Evolutionary conservation across 1,140 invertebrate species (phyloP), one percentile per base, ranked within the genome.

Genomic region (Drosophila nikananu): DNA sequence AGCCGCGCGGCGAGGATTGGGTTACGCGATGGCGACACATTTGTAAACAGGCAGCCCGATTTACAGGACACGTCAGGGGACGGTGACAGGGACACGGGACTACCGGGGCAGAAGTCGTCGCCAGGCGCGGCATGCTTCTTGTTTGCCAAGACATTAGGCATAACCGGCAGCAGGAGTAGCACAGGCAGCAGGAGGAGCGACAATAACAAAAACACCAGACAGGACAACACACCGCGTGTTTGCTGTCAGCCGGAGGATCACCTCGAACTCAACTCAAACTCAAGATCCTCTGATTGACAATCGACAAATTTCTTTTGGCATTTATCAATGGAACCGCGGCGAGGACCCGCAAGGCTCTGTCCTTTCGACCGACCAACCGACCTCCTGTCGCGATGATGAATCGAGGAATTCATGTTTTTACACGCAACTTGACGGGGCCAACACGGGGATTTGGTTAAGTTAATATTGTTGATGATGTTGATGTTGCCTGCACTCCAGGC

Each of bases 11-110:
- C 86, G 82, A 90, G 86, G 86, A 89, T 89, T 89, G 81, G 71
- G 70, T 89, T 89, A 90, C 86, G 76, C 86, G 61, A 66, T 84
- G 86, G 86, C 86, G 86, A 89, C 86, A 89, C 86, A 89, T 89
- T 89, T 89, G 86, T 89, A 89, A 89, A 89, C 86, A 89, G 70
- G 46, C 70, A 59, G 83, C 63, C 70, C 71, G 86, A 89, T 89
- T 89, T 89, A 79, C 76, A 65, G 67, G 62, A 71, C 67, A 67
- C 46, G 59, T 55, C 37, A n/a, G 37, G 27, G 58, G 44, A 60
- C 15, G 5, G 23, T 6, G 6, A 48, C 6, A 13, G 44, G 12
- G 13, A 46, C 37, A 46, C 10, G 23, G 48, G 71, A 84, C 86
- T 84, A 75, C 84, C 73, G 78, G 58, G 49, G 65, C 77, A 83